These are phyloP conservation scores for Heliconius hortense DNA, from an alignment of 2,888 invertebrate genomes.

Conservation along the genomic window DNA sequence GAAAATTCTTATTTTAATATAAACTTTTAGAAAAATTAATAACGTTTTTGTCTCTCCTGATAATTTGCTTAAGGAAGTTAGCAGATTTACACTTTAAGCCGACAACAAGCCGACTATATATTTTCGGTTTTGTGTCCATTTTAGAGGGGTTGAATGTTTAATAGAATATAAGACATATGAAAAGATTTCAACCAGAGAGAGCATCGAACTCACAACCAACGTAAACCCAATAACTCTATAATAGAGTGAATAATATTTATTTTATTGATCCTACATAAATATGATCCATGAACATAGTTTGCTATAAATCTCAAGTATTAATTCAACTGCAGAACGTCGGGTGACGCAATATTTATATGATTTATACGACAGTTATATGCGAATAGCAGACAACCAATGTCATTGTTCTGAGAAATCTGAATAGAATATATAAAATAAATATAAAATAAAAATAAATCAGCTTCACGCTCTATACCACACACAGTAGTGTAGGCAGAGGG, in stretches of 20 bases:
- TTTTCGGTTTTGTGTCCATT: no score
- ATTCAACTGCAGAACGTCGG: constrained; percentile 19
- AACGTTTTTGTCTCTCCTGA: no score
- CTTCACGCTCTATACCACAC: no score
- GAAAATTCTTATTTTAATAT: no score
- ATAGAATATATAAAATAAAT: constrained; percentile 14
- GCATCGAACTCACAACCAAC: background rate
- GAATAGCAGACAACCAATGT: constrained; percentile 12
- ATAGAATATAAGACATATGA: background rate
- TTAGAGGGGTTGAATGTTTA: background rate
- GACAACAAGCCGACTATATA: no score
- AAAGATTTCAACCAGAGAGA: background rate
- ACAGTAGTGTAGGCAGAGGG: no score
- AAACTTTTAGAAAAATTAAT: no score
- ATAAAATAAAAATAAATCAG: background rate
- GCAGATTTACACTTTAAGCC: no score
- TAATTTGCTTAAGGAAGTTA: no score
- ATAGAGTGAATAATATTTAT: background rate
- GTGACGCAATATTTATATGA: constrained; percentile 22
- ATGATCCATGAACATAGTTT: constrained; percentile 1
- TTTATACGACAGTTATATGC: constrained; percentile 27
- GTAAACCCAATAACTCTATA: background rate
- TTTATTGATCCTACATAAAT: constrained; percentile 4
- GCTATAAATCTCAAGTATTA: constrained; percentile 21
- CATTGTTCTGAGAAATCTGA: constrained; percentile 25